Evolutionary conservation across 2,888 invertebrate genomes (phyloP).

Genomic region (Globia sparganii): DNA sequence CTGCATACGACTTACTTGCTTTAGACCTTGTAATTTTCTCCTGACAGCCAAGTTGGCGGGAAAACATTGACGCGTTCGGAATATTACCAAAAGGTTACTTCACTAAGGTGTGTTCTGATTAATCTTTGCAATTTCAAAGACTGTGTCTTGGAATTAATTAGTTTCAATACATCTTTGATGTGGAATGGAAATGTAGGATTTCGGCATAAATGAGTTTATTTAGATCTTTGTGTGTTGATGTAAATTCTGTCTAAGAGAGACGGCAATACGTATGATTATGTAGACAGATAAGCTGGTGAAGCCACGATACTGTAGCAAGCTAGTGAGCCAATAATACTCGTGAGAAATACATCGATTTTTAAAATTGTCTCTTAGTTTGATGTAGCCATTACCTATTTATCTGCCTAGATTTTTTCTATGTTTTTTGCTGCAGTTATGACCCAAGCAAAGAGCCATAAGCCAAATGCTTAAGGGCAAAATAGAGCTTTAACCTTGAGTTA

Average conservation of each 20-base stretch:
- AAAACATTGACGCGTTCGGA: constrained; percentile 37
- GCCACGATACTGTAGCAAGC: not conserved
- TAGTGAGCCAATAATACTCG: not conserved
- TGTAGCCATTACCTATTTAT: not conserved
- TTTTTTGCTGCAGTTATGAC: not conserved
- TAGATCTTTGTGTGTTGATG: constrained; percentile 9
- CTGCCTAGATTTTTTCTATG: not conserved
- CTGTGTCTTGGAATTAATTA: constrained; percentile 14
- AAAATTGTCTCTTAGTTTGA: not conserved
- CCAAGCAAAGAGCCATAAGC: not conserved
- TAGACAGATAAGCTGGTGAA: not conserved
- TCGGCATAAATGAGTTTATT: constrained; percentile 19
- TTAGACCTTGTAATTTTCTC: constrained; percentile 40
- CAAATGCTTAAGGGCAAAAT: not conserved
- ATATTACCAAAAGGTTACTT: constrained; percentile 42
- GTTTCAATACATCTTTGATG: constrained; percentile 33
- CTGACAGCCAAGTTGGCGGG: constrained; percentile 36
- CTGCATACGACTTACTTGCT: constrained; percentile 57
- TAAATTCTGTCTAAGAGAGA: constrained; percentile 16
- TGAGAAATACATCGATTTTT: not conserved
- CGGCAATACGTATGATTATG: constrained; percentile 6
- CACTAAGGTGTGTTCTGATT: constrained; percentile 35
- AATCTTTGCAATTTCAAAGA: constrained; percentile 23
- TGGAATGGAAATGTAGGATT: constrained; percentile 27
- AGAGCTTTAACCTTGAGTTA: not conserved